Conservation (phyloP, 2,888 invertebrate species). For the Macaria liturata region DNA sequence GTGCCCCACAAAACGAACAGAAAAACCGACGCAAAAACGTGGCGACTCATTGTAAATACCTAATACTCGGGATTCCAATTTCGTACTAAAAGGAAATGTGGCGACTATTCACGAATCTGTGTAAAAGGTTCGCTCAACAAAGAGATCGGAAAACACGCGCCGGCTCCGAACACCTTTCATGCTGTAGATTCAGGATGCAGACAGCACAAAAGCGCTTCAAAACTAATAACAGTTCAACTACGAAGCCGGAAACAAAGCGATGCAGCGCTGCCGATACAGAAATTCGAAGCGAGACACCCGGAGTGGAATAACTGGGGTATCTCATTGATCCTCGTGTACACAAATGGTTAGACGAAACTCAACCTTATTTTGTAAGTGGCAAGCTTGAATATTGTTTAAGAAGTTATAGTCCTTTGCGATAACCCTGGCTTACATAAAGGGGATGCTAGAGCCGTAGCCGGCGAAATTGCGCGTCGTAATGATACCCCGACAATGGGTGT, state of each 20-base stretch:
- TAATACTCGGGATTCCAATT: conserved; percentile 54
- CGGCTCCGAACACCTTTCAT: conserved; percentile 60
- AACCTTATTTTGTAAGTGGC: neutral
- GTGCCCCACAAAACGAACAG: conserved; percentile 45
- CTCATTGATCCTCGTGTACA: conserved; percentile 60
- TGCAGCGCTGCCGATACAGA: conserved; percentile 53
- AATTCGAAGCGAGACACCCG: conserved; percentile 59
- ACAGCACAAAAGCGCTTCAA: conserved; percentile 55
- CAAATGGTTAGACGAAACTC: conserved; percentile 32
- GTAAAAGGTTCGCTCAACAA: conserved; percentile 55
- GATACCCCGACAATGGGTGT: conserved; percentile 71
- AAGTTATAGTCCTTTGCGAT: conserved; percentile 50
- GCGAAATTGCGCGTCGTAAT: conserved; percentile 76
- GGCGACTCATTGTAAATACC: conserved; percentile 65
- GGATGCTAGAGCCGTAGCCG: conserved; percentile 70
- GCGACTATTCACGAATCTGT: neutral
- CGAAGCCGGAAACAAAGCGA: conserved; percentile 40
- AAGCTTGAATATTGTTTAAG: conserved; percentile 37
- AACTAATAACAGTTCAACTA: conserved; percentile 15
- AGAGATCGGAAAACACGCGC: conserved; percentile 65
- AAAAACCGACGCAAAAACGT: conserved; percentile 47
- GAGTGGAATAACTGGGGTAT: conserved; percentile 72
- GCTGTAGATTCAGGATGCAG: conserved; percentile 23
- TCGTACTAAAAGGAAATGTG: conserved; percentile 45
- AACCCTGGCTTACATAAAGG: conserved; percentile 76